Percentiles rank a stretch among this genome's conserved stretches.
These are phyloP conservation scores for Rotaria macrura DNA, from an alignment of 2,888 invertebrate species.

Conservation along the genomic window DNA sequence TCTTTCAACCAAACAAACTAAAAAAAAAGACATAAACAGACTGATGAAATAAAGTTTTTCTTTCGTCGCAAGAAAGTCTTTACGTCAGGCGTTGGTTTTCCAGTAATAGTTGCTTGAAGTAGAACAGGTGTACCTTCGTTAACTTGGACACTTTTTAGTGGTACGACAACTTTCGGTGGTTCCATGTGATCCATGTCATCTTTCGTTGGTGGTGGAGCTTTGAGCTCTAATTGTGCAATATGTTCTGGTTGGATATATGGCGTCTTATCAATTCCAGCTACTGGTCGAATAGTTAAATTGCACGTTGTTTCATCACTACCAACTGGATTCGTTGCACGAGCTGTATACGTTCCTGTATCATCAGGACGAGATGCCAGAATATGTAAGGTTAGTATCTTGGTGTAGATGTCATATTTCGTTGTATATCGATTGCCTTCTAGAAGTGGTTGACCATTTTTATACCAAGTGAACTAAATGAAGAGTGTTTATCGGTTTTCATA, in stretches of 20 bases:
- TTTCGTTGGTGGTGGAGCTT: neutral
- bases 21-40: neutral
- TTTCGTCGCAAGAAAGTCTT: neutral
- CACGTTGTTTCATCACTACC: conserved; percentile 55
- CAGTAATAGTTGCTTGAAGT: conserved; percentile 24
- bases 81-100: conserved; percentile 28
- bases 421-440: conserved; percentile 54
- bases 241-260: conserved; percentile 58
- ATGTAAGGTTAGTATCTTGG: neutral
- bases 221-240: neutral
- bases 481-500: no score
- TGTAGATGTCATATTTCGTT: neutral
- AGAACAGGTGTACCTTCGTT: conserved; percentile 52
- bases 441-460: no score
- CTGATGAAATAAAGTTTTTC: neutral
- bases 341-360: conserved; percentile 81
- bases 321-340: conserved; percentile 75
- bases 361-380: conserved; percentile 64
- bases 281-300: neutral
- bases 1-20: no score
- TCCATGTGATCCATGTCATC: conserved; percentile 25
- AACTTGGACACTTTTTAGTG: conserved; percentile 72
- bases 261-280: neutral
- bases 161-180: no score
- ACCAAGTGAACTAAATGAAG: neutral